These are phyloP conservation scores for Cyrtorhinus lividipennis DNA, from an alignment of 1,140 invertebrate genomes.

Conservation along the genomic window DNA sequence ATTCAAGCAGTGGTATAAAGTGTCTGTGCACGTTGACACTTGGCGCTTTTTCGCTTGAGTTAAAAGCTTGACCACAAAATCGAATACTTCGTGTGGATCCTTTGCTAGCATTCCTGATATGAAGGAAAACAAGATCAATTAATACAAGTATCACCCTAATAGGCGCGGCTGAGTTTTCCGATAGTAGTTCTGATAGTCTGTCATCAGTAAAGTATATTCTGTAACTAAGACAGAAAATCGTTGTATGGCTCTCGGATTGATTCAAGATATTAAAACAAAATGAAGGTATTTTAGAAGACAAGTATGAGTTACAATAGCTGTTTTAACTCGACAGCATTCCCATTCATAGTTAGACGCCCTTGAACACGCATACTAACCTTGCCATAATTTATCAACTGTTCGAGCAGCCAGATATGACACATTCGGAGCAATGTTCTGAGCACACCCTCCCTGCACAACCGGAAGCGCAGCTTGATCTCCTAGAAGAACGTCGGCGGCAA, in stretches of 20 bases:
- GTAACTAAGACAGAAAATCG: no score
- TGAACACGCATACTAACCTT: constrained; percentile 50
- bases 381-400: constrained; percentile 95
- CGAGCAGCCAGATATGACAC: constrained; percentile 85
- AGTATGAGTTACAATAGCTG: no score
- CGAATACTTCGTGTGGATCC: constrained; percentile 88
- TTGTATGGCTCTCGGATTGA: no score
- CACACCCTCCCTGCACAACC: constrained; percentile 56
- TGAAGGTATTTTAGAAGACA: no score
- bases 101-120: constrained; percentile 57
- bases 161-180: no score
- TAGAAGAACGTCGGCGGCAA: constrained; percentile 77
- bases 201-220: no score
- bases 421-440: constrained; percentile 70
- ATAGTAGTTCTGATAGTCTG: no score
- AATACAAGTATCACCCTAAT: no score
- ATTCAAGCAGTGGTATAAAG: constrained; percentile 85
- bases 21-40: constrained; percentile 57
- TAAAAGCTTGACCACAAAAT: constrained; percentile 86
- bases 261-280: no score
- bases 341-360: no score
- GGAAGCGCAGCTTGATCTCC: constrained; percentile 67
- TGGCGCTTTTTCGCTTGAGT: constrained; percentile 70
- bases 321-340: no score
- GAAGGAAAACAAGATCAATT: no score